Evolutionary conservation across 2,888 invertebrate genomes (phyloP), one percentile per base, ranked within the genome.

Genomic region (Slavum lentiscoides): DNA sequence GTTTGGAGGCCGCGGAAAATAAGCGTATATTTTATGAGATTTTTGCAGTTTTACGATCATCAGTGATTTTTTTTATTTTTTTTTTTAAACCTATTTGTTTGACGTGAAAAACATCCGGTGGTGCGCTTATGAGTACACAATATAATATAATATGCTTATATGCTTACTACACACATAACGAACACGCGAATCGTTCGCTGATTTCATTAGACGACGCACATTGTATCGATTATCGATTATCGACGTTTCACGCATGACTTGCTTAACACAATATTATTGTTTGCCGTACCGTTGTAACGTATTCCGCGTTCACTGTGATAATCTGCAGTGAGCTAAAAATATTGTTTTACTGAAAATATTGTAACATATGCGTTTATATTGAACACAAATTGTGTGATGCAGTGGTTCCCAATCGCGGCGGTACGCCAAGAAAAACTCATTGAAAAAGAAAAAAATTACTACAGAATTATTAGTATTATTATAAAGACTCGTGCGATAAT

Each of bases 201-300:
- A 53, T 55, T 64, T 55, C n/a, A 64, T 55, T 37, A 53, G 21
- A 55, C 30, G 30, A 30, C 30, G 11, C 7, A 7, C 30, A n/a
- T 30, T 43, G 15, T 9, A 59, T 11, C 30, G 9, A n/a, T 19
- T 21, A 39, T 39, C 19, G 58, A 58, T 66, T 66, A 74, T 66
- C 55, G 39, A 21, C 7, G 37, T 39, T 66, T n/a, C 39, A 39
- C 39, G 74, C 21, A 7, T 39, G 23, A 17, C 23, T 64, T 58
- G 66, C 66, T 58, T 23, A 55, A 66, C 23, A 58, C 11, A 30
- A 64, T 53, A 30, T 55, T 69, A 17, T 55, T 69, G 19, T 62
- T 30, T n/a, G 19, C 5, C 15, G 8, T 55, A 19, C 3, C 9
- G 15, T 62, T 15, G 30, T 30, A 30, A 2, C 4, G 30, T 30